A percentile compares a stretch with the other conserved stretches of the same genome.
Evolutionary conservation across 2,113 vertebrate species (phyloP).

Genomic region (Anoura caudifer): DNA sequence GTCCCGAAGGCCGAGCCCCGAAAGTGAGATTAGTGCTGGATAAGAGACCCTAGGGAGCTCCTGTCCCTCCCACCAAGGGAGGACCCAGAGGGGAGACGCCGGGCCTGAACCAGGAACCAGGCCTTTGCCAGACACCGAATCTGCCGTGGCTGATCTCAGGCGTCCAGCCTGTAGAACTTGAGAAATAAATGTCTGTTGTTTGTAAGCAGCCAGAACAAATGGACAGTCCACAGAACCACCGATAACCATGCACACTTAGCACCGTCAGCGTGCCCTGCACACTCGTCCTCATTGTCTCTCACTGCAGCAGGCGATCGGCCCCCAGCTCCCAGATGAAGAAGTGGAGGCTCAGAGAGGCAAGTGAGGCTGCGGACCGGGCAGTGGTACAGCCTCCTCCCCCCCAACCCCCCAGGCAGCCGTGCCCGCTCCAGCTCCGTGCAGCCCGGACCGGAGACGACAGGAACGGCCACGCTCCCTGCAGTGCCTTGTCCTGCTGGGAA

Average conservation of each 20-base stretch:
- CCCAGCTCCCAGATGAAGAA: background rate
- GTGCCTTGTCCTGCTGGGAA: background rate
- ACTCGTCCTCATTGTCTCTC: background rate
- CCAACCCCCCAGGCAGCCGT: background rate
- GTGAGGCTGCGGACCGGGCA: accelerated
- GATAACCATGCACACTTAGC: background rate
- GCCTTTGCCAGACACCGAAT: background rate
- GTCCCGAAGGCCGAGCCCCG: background rate
- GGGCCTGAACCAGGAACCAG: accelerated
- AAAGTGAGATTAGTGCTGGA: background rate
- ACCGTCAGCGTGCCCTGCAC: background rate
- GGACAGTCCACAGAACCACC: background rate
- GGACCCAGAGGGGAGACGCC: background rate
- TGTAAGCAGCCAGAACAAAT: background rate
- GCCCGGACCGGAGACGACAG: background rate
- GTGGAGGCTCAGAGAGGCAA: background rate
- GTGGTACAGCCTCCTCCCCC: background rate
- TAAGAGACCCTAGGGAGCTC: background rate
- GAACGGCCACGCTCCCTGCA: background rate
- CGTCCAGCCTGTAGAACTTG: background rate
- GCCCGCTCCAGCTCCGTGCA: background rate
- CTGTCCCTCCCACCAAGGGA: too few species aligned
- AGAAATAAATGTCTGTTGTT: background rate
- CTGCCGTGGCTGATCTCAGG: background rate
- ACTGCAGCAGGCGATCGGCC: accelerated